A percentile compares a stretch with the other conserved stretches of the same genome.
phyloP scores from a whole-genome alignment of 2,888 invertebrate genomes.

The Hedychridium roseum region DNA sequence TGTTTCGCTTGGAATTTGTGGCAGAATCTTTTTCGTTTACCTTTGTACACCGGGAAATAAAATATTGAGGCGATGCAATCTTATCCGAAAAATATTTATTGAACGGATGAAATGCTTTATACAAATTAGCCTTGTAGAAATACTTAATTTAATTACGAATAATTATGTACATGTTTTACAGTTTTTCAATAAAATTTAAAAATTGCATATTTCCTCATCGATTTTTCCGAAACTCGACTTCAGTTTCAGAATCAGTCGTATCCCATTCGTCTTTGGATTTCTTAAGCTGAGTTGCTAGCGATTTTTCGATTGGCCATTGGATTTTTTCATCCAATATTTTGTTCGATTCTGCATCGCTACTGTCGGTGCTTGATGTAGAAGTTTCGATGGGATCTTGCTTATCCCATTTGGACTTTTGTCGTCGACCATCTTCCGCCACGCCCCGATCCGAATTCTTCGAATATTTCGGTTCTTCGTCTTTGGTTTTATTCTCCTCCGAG shows the following conservation, averaged over 20 bases:
- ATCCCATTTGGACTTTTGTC: constrained; percentile 18
- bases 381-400: constrained; percentile 20
- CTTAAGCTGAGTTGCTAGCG: not conserved
- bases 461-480: not conserved
- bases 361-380: constrained; percentile 4
- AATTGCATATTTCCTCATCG: too few species aligned
- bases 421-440: constrained; percentile 1
- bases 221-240: too few species aligned
- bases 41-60: too few species aligned
- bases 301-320: constrained; percentile 3
- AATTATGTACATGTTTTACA: too few species aligned
- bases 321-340: not conserved
- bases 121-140: too few species aligned
- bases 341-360: constrained; percentile 23
- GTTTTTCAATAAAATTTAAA: too few species aligned
- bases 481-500: not conserved
- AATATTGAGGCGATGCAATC: too few species aligned
- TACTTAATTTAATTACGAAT: too few species aligned
- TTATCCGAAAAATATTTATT: too few species aligned
- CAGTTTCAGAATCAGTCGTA: constrained; percentile 26
- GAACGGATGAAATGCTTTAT: too few species aligned
- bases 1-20: too few species aligned
- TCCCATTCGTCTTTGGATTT: constrained; percentile 19
- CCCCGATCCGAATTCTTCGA: not conserved
- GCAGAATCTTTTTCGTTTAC: too few species aligned